These are phyloP conservation scores for Heteromyza rotundicornis DNA, from an alignment of 2,888 invertebrate species.

Conservation along the genomic window DNA sequence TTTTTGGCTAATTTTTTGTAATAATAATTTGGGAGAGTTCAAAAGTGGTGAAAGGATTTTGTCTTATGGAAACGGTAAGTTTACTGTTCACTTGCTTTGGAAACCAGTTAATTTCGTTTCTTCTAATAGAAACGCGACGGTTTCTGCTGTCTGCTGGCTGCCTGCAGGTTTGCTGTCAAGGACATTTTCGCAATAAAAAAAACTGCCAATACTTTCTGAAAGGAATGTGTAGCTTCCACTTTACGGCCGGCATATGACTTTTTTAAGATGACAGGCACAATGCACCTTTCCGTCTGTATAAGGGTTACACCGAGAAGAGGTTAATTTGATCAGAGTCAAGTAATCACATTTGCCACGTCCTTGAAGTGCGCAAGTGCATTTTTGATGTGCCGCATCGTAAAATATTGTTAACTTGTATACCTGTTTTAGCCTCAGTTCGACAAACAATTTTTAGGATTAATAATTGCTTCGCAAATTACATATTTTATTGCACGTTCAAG, in stretches of 20 bases:
- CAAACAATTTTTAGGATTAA: too few species aligned
- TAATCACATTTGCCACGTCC: slow-evolving; percentile 4
- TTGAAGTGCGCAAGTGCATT: slow-evolving; percentile 9
- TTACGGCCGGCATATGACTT: neutral
- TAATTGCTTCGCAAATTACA: too few species aligned
- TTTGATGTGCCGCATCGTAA: slow-evolving; percentile 9
- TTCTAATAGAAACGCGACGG: too few species aligned
- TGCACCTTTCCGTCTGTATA: neutral
- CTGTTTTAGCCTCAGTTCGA: too few species aligned
- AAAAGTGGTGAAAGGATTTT: neutral
- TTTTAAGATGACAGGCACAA: neutral
- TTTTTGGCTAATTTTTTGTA: neutral
- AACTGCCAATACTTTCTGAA: neutral
- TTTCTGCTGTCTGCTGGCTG: neutral
- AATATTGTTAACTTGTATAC: too few species aligned
- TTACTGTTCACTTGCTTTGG: neutral
- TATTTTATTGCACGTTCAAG: too few species aligned
- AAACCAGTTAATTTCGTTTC: neutral
- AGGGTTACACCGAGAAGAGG: slow-evolving; percentile 5
- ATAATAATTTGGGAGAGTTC: neutral
- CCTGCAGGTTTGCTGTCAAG: neutral
- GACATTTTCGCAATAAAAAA: neutral
- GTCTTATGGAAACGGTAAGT: neutral
- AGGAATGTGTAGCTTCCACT: neutral
- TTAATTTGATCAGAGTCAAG: neutral